Conservation (phyloP, 1,140 invertebrate genomes). For the Drosophila triauraria region DNA sequence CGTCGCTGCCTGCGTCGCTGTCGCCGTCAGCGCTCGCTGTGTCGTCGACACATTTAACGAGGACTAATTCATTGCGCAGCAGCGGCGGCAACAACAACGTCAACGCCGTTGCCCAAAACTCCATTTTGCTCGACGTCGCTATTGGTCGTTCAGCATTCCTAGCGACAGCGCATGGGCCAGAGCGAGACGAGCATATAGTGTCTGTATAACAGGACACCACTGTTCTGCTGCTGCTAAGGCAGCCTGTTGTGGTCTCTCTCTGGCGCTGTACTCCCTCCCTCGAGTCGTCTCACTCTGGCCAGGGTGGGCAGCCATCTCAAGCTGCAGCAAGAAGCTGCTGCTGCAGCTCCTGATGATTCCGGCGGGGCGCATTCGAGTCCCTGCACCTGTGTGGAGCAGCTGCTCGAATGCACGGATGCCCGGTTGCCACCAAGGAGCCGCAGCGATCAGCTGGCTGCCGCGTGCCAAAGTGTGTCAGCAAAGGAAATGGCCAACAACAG, state of each 20-base stretch:
- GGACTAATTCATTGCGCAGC: conserved; percentile 81
- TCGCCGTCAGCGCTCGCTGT: conserved; percentile 14
- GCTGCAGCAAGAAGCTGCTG: background rate
- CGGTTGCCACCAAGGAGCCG: conserved; percentile 8
- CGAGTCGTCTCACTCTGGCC: background rate
- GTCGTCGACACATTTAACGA: conserved; percentile 78
- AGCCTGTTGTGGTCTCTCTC: background rate
- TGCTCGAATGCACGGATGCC: conserved; percentile 18
- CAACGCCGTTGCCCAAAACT: conserved; percentile 29
- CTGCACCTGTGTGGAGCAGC: conserved; percentile 28
- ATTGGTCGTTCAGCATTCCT: conserved; percentile 46
- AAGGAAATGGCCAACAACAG: background rate
- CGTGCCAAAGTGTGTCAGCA: conserved; percentile 9
- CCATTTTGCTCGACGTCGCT: conserved; percentile 54
- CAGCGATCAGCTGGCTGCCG: background rate
- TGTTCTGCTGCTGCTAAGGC: background rate
- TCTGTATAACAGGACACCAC: background rate
- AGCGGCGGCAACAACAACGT: conserved; percentile 37
- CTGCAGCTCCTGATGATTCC: conserved; percentile 6
- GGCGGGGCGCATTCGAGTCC: conserved; percentile 17
- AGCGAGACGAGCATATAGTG: background rate
- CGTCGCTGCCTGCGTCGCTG: background rate
- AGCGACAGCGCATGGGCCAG: background rate
- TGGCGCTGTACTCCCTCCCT: background rate
- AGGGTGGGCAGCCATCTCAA: background rate